A percentile compares a stretch with the other conserved stretches of the same genome.
phyloP scores from a whole-genome alignment of 2,797 vertebrate species.

The Molossus alvarezi region DNA sequence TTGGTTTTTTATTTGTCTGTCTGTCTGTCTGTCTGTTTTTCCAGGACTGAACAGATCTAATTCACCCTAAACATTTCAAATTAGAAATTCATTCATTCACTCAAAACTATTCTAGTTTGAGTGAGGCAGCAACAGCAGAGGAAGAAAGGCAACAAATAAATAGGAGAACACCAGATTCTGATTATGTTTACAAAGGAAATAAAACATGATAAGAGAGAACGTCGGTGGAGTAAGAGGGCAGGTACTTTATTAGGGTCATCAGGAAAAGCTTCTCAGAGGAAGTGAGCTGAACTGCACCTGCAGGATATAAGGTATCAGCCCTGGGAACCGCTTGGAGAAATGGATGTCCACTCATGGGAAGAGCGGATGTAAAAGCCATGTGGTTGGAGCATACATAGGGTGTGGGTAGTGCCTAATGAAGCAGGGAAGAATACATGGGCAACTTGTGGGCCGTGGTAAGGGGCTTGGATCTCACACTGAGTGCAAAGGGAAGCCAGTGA shows the following conservation, averaged over 20 bases:
- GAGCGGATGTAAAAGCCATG: neutral
- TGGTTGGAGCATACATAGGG: neutral
- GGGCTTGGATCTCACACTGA: neutral
- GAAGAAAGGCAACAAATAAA: neutral
- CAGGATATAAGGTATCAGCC: neutral
- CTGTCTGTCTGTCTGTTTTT: neutral
- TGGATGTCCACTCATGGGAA: neutral
- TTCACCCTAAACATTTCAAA: neutral
- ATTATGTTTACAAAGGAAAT: conserved; percentile 2
- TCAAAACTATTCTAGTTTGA: neutral
- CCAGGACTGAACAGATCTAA: neutral
- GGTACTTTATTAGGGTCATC: neutral
- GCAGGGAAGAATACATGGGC: too few species aligned
- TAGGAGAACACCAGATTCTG: neutral
- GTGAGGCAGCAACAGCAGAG: neutral
- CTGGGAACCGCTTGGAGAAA: neutral
- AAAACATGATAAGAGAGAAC: neutral
- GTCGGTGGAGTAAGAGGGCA: neutral
- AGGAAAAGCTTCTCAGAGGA: neutral
- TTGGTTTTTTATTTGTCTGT: neutral
- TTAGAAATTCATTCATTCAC: conserved; percentile 28
- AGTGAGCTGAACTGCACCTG: neutral
- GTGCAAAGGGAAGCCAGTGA: neutral
- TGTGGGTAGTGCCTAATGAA: neutral
- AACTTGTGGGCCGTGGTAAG: neutral